phyloP scores from a whole-genome alignment of 2,888 invertebrate genomes.

The Drosophila anomalipes region DNA sequence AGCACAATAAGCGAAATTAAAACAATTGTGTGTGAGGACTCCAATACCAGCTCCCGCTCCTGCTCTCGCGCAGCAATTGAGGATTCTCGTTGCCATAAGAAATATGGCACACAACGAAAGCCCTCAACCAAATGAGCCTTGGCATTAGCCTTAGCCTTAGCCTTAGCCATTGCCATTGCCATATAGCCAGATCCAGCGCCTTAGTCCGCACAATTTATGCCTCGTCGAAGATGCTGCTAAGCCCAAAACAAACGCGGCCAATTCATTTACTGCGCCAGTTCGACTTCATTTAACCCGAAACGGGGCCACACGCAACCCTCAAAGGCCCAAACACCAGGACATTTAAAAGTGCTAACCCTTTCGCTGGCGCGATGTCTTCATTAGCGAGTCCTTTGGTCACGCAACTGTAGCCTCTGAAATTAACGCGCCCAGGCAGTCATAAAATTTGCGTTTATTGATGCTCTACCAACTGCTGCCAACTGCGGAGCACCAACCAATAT shows the following conservation, averaged over 20 bases:
- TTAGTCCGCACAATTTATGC: conserved; percentile 70
- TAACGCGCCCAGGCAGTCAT: conserved; percentile 69
- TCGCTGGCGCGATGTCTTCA: conserved; percentile 66
- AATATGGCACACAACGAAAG: conserved; percentile 70
- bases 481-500: conserved; percentile 6
- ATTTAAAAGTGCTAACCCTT: conserved; percentile 57
- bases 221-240: conserved; percentile 70
- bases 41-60: background rate
- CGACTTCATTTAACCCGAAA: conserved; percentile 83
- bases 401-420: conserved; percentile 76
- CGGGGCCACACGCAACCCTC: conserved; percentile 14
- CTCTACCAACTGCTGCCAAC: conserved; percentile 60
- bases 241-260: conserved; percentile 72
- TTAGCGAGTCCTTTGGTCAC: conserved; percentile 77
- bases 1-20: conserved; percentile 80
- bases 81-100: conserved; percentile 61
- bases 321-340: background rate
- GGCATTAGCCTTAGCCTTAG: conserved; percentile 41
- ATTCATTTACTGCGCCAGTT: conserved; percentile 80
- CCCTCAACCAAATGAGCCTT: conserved; percentile 71
- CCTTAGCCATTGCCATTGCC: background rate
- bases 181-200: conserved; percentile 27
- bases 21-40: conserved; percentile 73
- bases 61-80: conserved; percentile 10
- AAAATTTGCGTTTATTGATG: conserved; percentile 82